A percentile compares a stretch with the other conserved stretches of the same genome.
Conservation (phyloP, 2,113 vertebrate genomes). For the Hiodon tergisus region DNA sequence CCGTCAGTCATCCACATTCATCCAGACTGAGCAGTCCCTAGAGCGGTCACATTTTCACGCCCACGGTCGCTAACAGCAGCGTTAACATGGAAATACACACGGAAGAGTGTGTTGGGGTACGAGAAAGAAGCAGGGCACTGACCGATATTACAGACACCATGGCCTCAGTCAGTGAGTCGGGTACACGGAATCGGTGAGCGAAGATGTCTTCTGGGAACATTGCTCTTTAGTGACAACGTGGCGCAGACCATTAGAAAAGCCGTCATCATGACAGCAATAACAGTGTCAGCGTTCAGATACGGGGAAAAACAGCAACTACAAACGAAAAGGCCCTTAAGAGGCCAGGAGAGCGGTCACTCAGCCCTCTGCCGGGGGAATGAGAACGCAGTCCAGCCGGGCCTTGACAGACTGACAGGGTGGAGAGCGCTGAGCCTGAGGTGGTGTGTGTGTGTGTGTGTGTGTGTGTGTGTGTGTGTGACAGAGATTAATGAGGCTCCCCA, state of each 20-base stretch:
- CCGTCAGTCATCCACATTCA: too few relatives aligned
- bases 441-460: constrained; percentile 14
- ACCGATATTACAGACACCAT: background rate
- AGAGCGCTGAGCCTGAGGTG: constrained; percentile 23
- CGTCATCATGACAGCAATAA: too few relatives aligned
- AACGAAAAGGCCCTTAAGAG: background rate
- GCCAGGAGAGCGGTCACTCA: constrained; percentile 8
- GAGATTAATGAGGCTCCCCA: constrained; percentile 46
- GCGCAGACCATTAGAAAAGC: too few relatives aligned
- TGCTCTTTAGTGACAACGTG: too few relatives aligned
- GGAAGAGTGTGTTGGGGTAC: background rate
- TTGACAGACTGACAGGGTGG: constrained; percentile 19
- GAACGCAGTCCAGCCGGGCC: constrained; percentile 1
- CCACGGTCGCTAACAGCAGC: background rate
- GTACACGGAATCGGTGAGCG: too few relatives aligned
- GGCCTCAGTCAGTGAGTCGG: constrained; percentile 3
- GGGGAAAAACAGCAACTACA: too few relatives aligned
- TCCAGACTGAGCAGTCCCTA: too few relatives aligned
- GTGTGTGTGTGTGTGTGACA: constrained; percentile 21
- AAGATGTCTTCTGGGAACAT: too few relatives aligned
- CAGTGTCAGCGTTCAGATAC: background rate
- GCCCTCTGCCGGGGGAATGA: background rate
- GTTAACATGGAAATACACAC: background rate
- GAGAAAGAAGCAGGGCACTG: background rate
- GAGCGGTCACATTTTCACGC: background rate